Conservation (phyloP, 2,797 vertebrate species). For the Nothura maculosa region DNA sequence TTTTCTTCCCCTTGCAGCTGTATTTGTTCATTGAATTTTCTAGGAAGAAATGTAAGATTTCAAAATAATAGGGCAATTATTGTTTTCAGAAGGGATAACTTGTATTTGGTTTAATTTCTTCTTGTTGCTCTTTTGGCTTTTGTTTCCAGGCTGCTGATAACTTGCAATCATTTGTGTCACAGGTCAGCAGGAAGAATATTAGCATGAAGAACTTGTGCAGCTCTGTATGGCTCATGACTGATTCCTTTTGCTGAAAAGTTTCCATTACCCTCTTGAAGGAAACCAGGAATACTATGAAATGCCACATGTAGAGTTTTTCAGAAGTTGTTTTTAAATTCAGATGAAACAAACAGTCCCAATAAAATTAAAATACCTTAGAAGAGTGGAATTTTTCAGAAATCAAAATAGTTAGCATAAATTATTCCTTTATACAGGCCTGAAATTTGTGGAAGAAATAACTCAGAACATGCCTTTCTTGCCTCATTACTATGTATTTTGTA, state of each 20-base stretch:
- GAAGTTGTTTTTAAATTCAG: constrained; percentile 53
- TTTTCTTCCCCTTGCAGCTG: background rate
- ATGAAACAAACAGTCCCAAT: constrained; percentile 38
- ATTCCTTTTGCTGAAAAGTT: constrained; percentile 10
- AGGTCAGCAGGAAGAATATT: background rate
- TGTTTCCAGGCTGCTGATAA: background rate
- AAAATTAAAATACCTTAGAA: constrained; percentile 58
- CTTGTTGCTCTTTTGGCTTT: background rate
- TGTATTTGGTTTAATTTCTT: background rate
- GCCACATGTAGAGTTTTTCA: constrained; percentile 19
- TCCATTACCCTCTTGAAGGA: background rate
- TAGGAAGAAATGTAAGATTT: background rate
- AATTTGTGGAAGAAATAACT: constrained; percentile 14
- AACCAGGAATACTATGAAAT: constrained; percentile 10
- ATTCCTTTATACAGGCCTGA: background rate
- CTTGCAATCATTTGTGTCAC: background rate
- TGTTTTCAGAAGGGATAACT: background rate
- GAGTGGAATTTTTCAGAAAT: background rate
- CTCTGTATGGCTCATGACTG: background rate
- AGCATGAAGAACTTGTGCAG: background rate
- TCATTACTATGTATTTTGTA: constrained; percentile 5
- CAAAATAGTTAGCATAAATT: background rate
- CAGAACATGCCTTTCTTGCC: background rate
- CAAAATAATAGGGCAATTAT: background rate
- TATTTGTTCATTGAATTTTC: background rate